Percentiles rank a stretch among this genome's conserved stretches.
phyloP scores from a whole-genome alignment of 64 coral and sea anemone species.

The Pocillopora damicornis region DNA sequence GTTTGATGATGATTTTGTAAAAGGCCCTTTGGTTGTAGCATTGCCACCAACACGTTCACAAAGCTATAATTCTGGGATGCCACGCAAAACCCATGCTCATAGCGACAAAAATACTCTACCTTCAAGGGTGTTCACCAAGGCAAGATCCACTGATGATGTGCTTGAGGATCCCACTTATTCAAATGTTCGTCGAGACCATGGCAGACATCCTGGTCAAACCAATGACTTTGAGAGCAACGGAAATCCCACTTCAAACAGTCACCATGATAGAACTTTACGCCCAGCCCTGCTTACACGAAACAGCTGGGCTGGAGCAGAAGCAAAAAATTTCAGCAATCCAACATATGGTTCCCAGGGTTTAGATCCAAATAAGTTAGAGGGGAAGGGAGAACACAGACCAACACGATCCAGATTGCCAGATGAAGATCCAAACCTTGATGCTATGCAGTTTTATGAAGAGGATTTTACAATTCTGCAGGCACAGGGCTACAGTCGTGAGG shows the following conservation, averaged over 20 bases:
- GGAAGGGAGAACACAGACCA: background rate
- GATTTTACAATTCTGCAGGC: conserved; percentile 98
- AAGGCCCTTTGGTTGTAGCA: conserved; percentile 25
- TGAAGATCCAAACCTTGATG: conserved; percentile 29
- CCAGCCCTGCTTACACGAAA: conserved; percentile 21
- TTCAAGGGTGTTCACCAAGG: conserved; percentile 42
- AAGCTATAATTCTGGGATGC: background rate
- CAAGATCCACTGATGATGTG: conserved; percentile 71
- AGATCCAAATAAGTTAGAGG: conserved; percentile 68
- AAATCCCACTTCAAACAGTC: conserved; percentile 26
- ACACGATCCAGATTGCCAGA: conserved; percentile 4
- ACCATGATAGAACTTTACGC: conserved; percentile 22
- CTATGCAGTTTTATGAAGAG: conserved; percentile 97
- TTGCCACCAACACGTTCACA: conserved; percentile 8
- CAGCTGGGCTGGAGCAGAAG: conserved; percentile 71
- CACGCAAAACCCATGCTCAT: background rate
- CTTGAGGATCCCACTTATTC: conserved; percentile 47
- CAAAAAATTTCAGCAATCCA: conserved; percentile 82
- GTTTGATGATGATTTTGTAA: conserved; percentile 15
- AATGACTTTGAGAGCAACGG: conserved; percentile 47
- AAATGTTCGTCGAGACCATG: background rate
- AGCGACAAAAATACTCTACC: background rate
- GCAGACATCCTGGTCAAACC: conserved; percentile 1
- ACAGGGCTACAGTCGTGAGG: conserved; percentile 88
- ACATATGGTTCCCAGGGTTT: conserved; percentile 66